A percentile compares a stretch with the other conserved stretches of the same genome.
Evolutionary conservation across 2,888 invertebrate species (phyloP).

Genomic region (Pterobdella sp.): DNA sequence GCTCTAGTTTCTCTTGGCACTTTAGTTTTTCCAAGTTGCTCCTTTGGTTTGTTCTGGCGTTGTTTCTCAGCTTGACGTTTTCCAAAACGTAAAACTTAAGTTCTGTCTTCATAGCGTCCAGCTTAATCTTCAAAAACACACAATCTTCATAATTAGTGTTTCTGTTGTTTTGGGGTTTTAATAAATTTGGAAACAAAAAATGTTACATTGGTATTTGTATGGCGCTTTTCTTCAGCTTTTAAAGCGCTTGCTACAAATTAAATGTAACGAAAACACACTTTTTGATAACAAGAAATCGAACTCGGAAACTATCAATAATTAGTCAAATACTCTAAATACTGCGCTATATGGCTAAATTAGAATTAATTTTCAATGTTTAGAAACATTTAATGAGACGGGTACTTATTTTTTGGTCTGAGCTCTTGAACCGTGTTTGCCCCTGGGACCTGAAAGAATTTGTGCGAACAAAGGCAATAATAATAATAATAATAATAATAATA

Average conservation of each 20-base stretch:
- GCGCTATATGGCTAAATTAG: too few relatives aligned
- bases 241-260: too few relatives aligned
- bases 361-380: too few relatives aligned
- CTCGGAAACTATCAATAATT: too few relatives aligned
- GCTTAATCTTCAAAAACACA: neutral
- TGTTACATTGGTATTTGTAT: too few relatives aligned
- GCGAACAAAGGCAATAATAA: neutral
- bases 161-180: neutral
- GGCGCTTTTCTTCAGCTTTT: too few relatives aligned
- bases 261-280: too few relatives aligned
- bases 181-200: too few relatives aligned
- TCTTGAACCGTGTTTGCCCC: neutral
- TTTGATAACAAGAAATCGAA: too few relatives aligned
- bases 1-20: conserved; percentile 13
- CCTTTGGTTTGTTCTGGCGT: conserved; percentile 6
- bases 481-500: neutral
- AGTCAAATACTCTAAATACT: too few relatives aligned
- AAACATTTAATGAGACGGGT: too few relatives aligned
- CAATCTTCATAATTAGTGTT: neutral
- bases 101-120: conserved; percentile 11
- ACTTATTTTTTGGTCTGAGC: too few relatives aligned
- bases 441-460: neutral
- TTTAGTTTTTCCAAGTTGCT: conserved; percentile 22
- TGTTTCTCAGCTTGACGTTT: conserved; percentile 21
- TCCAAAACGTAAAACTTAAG: conserved; percentile 17